Percentiles rank a stretch among this genome's conserved stretches.
Evolutionary conservation across 2,888 invertebrate genomes (phyloP).

Genomic region (Drosophila kuntzei): DNA sequence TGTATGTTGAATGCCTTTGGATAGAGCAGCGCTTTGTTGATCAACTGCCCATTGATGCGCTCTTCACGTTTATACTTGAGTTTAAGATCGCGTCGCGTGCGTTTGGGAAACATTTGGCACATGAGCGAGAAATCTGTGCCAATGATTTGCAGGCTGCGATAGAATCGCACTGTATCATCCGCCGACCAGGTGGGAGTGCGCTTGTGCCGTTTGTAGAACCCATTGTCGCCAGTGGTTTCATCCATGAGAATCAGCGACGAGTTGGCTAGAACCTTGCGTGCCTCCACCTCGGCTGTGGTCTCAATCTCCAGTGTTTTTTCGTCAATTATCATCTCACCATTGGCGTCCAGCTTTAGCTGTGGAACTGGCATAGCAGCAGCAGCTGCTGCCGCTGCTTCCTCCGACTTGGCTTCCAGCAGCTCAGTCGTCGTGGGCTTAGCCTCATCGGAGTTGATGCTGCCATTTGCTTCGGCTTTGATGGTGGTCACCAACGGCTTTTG

Average conservation of each 20-base stretch:
- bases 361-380: slow-evolving; percentile 89
- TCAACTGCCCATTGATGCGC: slow-evolving; percentile 89
- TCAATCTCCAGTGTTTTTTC: slow-evolving; percentile 92
- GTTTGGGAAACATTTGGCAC: slow-evolving; percentile 92
- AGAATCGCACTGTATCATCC: slow-evolving; percentile 95
- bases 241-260: slow-evolving; percentile 89
- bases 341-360: slow-evolving; percentile 93
- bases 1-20: slow-evolving; percentile 90
- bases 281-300: slow-evolving; percentile 88
- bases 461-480: slow-evolving; percentile 81
- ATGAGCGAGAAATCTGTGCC: slow-evolving; percentile 97
- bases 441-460: slow-evolving; percentile 38
- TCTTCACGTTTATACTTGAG: slow-evolving; percentile 97
- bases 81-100: slow-evolving; percentile 93
- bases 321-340: slow-evolving; percentile 94
- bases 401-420: slow-evolving; percentile 50
- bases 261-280: slow-evolving; percentile 88
- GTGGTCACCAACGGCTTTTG: slow-evolving; percentile 71
- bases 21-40: slow-evolving; percentile 91
- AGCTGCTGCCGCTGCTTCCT: slow-evolving; percentile 75
- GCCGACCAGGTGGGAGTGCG: slow-evolving; percentile 91
- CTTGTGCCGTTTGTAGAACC: slow-evolving; percentile 89
- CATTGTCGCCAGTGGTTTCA: slow-evolving; percentile 86
- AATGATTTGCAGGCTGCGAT: slow-evolving; percentile 93
- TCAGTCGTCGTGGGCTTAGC: slow-evolving; percentile 48